Conservation (phyloP, 2,888 invertebrate genomes). For the Volucella inflata region DNA sequence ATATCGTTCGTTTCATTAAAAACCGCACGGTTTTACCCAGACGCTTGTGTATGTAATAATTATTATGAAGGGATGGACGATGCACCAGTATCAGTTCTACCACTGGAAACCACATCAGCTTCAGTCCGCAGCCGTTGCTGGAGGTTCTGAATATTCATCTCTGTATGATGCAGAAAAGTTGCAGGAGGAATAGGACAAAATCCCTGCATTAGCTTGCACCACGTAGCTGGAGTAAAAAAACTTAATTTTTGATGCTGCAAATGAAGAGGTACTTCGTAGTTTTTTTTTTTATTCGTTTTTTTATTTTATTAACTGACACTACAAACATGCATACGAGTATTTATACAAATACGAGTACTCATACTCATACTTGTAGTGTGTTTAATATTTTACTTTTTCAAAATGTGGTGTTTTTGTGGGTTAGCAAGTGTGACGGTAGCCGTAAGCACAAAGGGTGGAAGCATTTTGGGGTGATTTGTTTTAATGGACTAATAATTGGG, state of each 20-base stretch:
- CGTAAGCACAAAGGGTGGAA: constrained; percentile 14
- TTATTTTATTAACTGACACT: constrained; percentile 44
- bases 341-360: background rate
- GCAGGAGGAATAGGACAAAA: constrained; percentile 15
- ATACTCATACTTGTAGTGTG: background rate
- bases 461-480: constrained; percentile 58
- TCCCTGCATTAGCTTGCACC: constrained; percentile 64
- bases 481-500: constrained; percentile 71
- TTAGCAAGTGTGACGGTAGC: constrained; percentile 13
- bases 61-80: constrained; percentile 47
- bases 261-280: constrained; percentile 40
- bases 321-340: background rate
- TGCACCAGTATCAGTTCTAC: constrained; percentile 10
- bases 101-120: background rate
- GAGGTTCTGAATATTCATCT: background rate
- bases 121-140: background rate
- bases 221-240: constrained; percentile 68
- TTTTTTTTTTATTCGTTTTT: constrained; percentile 27
- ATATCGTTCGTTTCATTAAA: constrained; percentile 70
- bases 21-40: constrained; percentile 57
- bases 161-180: background rate
- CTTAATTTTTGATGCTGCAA: constrained; percentile 69
- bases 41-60: constrained; percentile 54
- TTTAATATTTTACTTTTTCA: constrained; percentile 37
- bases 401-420: constrained; percentile 16